Evolutionary conservation across 2,888 invertebrate genomes (phyloP).

Genomic region (Callyntrura sp.): DNA sequence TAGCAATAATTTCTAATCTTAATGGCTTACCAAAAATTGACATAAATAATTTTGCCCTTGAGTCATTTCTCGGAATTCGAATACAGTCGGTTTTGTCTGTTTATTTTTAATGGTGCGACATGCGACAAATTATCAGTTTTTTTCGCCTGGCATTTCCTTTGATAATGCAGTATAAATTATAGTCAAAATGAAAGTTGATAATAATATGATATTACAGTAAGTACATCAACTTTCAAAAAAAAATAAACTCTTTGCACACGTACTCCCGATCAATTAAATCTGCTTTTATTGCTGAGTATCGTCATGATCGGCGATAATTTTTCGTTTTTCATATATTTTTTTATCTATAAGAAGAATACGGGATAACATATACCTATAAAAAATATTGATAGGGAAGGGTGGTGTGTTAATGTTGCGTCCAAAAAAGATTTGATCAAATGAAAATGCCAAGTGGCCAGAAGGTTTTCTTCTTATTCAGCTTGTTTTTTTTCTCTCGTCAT

Average conservation of each 20-base stretch:
- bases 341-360: slow-evolving; percentile 11
- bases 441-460: slow-evolving; percentile 25
- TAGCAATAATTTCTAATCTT: no score
- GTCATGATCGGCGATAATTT: slow-evolving; percentile 58
- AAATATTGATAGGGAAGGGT: neutral
- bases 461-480: slow-evolving; percentile 54
- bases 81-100: slow-evolving; percentile 5
- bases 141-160: neutral
- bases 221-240: slow-evolving; percentile 18
- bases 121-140: slow-evolving; percentile 5
- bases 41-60: no score
- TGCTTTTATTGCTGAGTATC: slow-evolving; percentile 35
- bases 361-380: neutral
- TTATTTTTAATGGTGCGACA: neutral
- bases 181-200: neutral
- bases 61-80: neutral
- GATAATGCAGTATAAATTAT: neutral
- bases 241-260: slow-evolving; percentile 38
- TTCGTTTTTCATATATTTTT: slow-evolving; percentile 35
- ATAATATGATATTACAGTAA: neutral
- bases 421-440: neutral
- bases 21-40: no score
- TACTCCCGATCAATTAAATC: slow-evolving; percentile 10
- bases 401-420: slow-evolving; percentile 51
- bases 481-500: slow-evolving; percentile 65